Evolutionary conservation across 2,888 invertebrate species (phyloP), one percentile per base, ranked within the genome.

Genomic region (Quadroppia sp.): DNA sequence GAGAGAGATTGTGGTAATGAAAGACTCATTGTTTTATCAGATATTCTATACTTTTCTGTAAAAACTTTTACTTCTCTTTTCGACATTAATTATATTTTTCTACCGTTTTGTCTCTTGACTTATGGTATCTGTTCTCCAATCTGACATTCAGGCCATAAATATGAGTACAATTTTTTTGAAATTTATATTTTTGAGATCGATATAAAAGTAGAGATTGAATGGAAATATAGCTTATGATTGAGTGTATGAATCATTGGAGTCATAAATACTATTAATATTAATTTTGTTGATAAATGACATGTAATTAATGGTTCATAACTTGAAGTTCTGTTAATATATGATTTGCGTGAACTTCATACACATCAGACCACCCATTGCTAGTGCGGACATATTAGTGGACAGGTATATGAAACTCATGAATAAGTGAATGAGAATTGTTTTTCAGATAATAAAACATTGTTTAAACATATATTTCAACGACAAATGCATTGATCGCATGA

Each of bases 291-390:
- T 17, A 50, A 25, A 59, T 23, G 7, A 28, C 25, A 23, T 59
- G 56, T 59, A 59, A 59, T 59, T 23, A 59, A 59, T 59, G 56
- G 56, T 28, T 59, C 56, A 28, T 59, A 59, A 50, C 25, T 25
- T 59, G 20, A 9, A 59, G 4, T 3, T 59, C 25, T 9, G n/a
- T 59, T 59, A 59, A 59, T 59, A 59, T 59, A 25, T 59, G 20
- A 6, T 59, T 59, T 59, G 56, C 56, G 56, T 59, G 56, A 23
- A 7, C 7, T 2, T 59, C 25, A 59, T n/a, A 59, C 4, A 23
- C 23, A 59, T 50, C n/a, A 59, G 25, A 20, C 25, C 25, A 25
- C 25, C 25, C 25, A 25, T 13, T 59, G 25, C 2, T n/a, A 59
- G 25, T 59, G 11, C 15, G 25, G 20, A 59, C 25, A 59, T 7